Evolutionary conservation across 53 echinoderm and acorn worm species (phyloP), one percentile per base, ranked within the genome.

Genomic region (Crossaster papposus): DNA sequence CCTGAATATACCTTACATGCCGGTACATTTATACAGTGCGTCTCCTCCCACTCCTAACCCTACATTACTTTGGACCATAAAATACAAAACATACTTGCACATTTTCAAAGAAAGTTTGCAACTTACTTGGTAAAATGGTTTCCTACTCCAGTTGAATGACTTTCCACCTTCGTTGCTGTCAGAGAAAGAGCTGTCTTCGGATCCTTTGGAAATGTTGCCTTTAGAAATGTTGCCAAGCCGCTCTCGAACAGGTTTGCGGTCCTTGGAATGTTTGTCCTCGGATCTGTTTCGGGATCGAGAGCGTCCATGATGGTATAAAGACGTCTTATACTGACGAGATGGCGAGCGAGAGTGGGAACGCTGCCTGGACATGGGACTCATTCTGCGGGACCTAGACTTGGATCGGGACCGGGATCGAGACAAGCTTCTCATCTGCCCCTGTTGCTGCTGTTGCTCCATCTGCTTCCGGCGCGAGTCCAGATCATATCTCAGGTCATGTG

Each of bases 241-340:
- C 81, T 96, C 96, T 52, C 92, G 88, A 29, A 96, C 93, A 6
- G 96, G 96, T 81, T 94, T 89, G 35, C 96, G 89, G 34, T 96
- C 94, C 35, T 75, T 52, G 2, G 85, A 81, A 29, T 70, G 77
- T 68, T 76, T 55, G 0, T 55, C 28, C 65, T 89, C 89, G 0
- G 87, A 88, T 75, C 32, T 36, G 26, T 64, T 34, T 4, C 77
- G 77, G 12, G 83, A 72, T 34, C 44, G 65, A 4, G 89, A 83
- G 14, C 72, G 50, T 1, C 89, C 52, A 23, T 31, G 80, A 17
- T 65, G 54, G 78, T 78, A 78, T 5, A 70, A 85, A 44, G 44
- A 44, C 9, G 44, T 44, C 51, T 84, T 92, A 85, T 85, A 79
- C 13, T 32, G 72, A 35, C 2, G 79, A 10, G 23, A 1, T 18